A percentile compares a stretch with the other conserved stretches of the same genome.
Conservation (phyloP, 92 coral and sea anemone species). For the Zoanthus solanderi region DNA sequence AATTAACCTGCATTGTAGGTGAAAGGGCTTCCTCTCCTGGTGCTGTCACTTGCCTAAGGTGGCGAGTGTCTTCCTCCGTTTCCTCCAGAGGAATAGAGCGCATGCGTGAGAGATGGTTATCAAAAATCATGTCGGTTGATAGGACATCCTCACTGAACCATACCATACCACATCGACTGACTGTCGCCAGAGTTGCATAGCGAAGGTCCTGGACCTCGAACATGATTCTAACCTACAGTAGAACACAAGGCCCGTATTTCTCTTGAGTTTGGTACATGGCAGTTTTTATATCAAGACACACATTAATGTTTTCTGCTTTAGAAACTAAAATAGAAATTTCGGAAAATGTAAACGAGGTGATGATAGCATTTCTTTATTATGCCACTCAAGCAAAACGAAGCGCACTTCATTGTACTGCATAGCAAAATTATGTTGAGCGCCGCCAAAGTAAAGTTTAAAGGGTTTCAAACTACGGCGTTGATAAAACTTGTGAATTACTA, state of each 20-base stretch:
- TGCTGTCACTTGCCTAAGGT: conserved; percentile 60
- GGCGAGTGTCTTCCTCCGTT: conserved; percentile 86
- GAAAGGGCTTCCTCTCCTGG: conserved; percentile 87
- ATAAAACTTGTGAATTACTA: too few relatives aligned
- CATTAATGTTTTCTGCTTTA: too few relatives aligned
- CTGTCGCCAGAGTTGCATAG: conserved; percentile 95
- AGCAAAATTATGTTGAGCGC: too few relatives aligned
- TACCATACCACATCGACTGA: conserved; percentile 99
- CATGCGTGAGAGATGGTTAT: conserved; percentile 79
- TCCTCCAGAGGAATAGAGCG: conserved; percentile 90
- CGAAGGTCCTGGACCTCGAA: conserved; percentile 99
- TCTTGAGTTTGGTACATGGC: not conserved
- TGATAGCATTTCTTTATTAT: too few relatives aligned
- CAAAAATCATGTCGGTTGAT: conserved; percentile 97
- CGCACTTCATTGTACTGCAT: too few relatives aligned
- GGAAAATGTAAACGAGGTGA: too few relatives aligned
- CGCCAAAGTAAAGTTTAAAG: too few relatives aligned
- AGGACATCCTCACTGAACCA: conserved; percentile 98
- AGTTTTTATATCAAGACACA: too few relatives aligned
- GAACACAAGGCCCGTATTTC: not conserved
- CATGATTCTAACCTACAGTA: conserved; percentile 93
- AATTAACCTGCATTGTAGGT: conserved; percentile 93
- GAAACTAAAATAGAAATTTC: too few relatives aligned
- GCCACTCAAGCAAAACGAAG: too few relatives aligned
- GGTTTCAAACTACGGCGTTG: too few relatives aligned